phyloP scores from a whole-genome alignment of 92 coral and sea anemone genomes.

The Isaurus tuberculatus region DNA sequence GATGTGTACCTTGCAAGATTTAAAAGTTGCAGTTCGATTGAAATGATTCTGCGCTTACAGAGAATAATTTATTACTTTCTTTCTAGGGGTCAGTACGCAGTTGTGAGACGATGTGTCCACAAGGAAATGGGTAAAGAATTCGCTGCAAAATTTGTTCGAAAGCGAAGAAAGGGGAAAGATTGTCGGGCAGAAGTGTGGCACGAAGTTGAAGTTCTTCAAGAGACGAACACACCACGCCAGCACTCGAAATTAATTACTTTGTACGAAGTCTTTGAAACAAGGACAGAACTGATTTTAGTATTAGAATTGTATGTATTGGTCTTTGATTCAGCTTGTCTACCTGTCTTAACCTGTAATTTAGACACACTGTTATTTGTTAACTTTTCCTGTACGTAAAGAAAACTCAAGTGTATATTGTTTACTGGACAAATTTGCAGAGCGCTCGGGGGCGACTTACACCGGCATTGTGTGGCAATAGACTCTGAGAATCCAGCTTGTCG shows the following conservation, averaged over 20 bases:
- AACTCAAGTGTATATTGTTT: conserved; percentile 32
- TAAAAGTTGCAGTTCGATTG: neutral
- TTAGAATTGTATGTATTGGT: conserved; percentile 73
- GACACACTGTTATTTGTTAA: conserved; percentile 43
- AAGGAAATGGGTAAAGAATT: conserved; percentile 75
- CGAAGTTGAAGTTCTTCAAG: conserved; percentile 84
- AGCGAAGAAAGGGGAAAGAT: conserved; percentile 89
- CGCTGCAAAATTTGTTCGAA: conserved; percentile 90
- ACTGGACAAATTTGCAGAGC: conserved; percentile 69
- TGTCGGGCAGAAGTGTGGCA: conserved; percentile 93
- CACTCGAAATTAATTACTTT: conserved; percentile 82
- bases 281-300: conserved; percentile 82
- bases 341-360: conserved; percentile 27
- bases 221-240: conserved; percentile 75
- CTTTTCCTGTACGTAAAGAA: neutral
- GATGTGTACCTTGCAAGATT: neutral
- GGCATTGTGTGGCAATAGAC: conserved; percentile 89
- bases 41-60: neutral
- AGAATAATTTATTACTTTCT: neutral
- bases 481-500: conserved; percentile 86
- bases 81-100: conserved; percentile 88
- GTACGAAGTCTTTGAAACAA: conserved; percentile 87
- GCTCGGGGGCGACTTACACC: conserved; percentile 92
- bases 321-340: conserved; percentile 12
- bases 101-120: conserved; percentile 75